These are phyloP conservation scores for Channa argus DNA, from an alignment of 2,113 vertebrate genomes.

Conservation along the genomic window DNA sequence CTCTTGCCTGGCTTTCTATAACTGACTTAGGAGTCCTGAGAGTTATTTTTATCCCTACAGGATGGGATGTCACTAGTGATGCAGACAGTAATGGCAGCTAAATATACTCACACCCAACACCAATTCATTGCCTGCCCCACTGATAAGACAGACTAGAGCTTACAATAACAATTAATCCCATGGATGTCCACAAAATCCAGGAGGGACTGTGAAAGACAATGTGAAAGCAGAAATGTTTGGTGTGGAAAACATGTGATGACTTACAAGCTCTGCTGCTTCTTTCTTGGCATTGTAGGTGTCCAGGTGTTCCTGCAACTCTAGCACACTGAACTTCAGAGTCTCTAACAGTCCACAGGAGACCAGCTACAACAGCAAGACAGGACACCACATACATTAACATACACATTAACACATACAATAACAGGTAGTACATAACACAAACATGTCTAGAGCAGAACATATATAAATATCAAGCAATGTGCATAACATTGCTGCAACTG, in stretches of 20 bases:
- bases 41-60: slow-evolving; percentile 78
- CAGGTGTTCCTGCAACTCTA: slow-evolving; percentile 97
- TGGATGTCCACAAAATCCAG: too few relatives aligned
- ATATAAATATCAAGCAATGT: background rate
- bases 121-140: slow-evolving; percentile 44
- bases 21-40: slow-evolving; percentile 74
- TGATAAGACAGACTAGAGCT: slow-evolving; percentile 46
- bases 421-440: slow-evolving; percentile 15
- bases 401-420: slow-evolving; percentile 6
- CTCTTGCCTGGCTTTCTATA: slow-evolving; percentile 56
- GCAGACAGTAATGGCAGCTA: slow-evolving; percentile 53
- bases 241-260: slow-evolving; percentile 39
- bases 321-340: slow-evolving; percentile 95
- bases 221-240: background rate
- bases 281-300: slow-evolving; percentile 95
- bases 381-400: slow-evolving; percentile 48
- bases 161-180: background rate
- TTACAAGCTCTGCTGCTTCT: slow-evolving; percentile 94
- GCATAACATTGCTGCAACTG: background rate
- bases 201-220: slow-evolving; percentile 7
- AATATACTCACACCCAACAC: slow-evolving; percentile 58
- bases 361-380: slow-evolving; percentile 83
- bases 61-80: slow-evolving; percentile 41
- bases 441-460: slow-evolving; percentile 34
- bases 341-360: slow-evolving; percentile 96